Conservation (phyloP, 2,113 vertebrate genomes). For the Gadus macrocephalus region DNA sequence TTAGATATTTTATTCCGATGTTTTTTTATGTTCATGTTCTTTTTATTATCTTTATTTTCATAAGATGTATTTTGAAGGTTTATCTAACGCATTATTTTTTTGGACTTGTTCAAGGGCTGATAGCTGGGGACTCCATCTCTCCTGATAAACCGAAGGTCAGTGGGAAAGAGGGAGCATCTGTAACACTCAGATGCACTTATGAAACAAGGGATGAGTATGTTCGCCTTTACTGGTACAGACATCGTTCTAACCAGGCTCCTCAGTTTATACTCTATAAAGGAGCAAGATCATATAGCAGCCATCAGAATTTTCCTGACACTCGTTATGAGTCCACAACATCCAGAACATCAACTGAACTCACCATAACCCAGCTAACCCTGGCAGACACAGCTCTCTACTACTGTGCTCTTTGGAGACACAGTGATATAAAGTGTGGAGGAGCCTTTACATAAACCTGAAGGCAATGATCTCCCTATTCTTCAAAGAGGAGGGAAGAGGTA, state of each 20-base stretch:
- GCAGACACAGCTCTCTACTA: slow-evolving; percentile 27
- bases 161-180: slow-evolving; percentile 1
- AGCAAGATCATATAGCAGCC: neutral
- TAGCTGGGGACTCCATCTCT: neutral
- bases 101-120: neutral
- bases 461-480: neutral
- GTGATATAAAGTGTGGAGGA: slow-evolving; percentile 4
- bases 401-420: slow-evolving; percentile 27
- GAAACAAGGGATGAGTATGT: rapidly evolving
- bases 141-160: neutral
- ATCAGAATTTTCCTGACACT: neutral
- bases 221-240: slow-evolving; percentile 22
- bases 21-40: too few species aligned
- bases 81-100: too few species aligned
- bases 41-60: too few species aligned
- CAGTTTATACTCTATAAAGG: slow-evolving; percentile 27
- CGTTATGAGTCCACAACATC: neutral
- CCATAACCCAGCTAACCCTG: neutral
- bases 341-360: slow-evolving; percentile 4
- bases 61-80: too few species aligned
- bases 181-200: slow-evolving; percentile 20
- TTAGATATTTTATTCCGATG: too few species aligned
- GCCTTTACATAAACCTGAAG: slow-evolving; percentile 21
- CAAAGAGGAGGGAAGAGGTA: neutral
- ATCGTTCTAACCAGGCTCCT: slow-evolving; percentile 29